phyloP scores from a whole-genome alignment of 2,797 vertebrate genomes.

The Mormyrops boulengeri region DNA sequence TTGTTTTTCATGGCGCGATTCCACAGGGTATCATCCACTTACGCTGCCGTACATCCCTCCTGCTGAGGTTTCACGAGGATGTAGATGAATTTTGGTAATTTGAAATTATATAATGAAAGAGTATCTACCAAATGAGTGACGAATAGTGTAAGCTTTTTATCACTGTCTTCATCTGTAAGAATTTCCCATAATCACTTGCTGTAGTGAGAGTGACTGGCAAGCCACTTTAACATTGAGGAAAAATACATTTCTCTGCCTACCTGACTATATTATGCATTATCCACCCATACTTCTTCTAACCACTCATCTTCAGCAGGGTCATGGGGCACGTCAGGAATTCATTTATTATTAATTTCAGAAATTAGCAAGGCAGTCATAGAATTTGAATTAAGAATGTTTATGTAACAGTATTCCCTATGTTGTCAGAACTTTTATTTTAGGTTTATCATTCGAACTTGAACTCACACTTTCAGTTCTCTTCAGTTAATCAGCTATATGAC shows the following conservation, averaged over 20 bases:
- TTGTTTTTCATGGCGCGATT: background rate
- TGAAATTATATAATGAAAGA: background rate
- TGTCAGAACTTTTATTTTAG: background rate
- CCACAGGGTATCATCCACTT: background rate
- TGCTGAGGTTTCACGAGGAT: background rate
- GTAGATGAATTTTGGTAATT: background rate
- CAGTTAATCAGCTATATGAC: background rate
- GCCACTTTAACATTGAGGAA: background rate
- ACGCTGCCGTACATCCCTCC: background rate
- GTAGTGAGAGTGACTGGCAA: background rate
- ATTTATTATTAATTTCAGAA: background rate
- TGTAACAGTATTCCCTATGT: background rate
- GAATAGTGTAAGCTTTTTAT: background rate
- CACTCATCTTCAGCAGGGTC: background rate
- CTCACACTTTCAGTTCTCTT: background rate
- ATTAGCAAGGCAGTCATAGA: background rate
- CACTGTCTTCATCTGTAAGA: background rate
- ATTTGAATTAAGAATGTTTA: background rate
- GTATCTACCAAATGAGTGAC: background rate
- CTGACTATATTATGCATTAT: background rate
- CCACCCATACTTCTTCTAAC: background rate
- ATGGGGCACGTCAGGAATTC: background rate
- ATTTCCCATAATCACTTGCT: background rate
- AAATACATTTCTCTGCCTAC: background rate
- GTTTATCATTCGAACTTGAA: background rate